phyloP scores from a whole-genome alignment of 2,888 invertebrate genomes.

The Drosophila parthenogenetica region DNA sequence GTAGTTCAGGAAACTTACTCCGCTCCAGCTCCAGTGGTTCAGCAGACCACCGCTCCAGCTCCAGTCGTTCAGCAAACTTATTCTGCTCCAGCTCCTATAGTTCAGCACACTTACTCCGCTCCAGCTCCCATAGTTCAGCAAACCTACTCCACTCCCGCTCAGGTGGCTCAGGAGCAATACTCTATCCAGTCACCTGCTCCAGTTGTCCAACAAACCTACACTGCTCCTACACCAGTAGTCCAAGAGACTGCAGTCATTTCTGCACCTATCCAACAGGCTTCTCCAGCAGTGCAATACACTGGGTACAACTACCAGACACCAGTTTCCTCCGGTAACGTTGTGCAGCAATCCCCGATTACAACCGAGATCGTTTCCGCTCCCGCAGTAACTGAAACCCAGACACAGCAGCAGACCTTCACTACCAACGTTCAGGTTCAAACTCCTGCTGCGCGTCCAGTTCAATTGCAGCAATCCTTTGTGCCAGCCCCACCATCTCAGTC shows the following conservation, averaged over 20 bases:
- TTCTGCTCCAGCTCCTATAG: slow-evolving; percentile 29
- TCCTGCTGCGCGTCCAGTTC: slow-evolving; percentile 25
- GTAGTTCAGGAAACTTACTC: slow-evolving; percentile 35
- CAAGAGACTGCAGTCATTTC: slow-evolving; percentile 13
- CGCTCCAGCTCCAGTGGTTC: slow-evolving; percentile 32
- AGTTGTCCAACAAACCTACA: slow-evolving; percentile 12
- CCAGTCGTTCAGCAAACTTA: slow-evolving; percentile 27
- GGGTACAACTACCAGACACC: slow-evolving; percentile 50
- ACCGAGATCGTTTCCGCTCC: slow-evolving; percentile 29
- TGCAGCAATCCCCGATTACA: slow-evolving; percentile 34
- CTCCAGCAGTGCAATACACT: slow-evolving; percentile 24
- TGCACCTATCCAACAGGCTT: slow-evolving; percentile 20
- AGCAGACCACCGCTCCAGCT: slow-evolving; percentile 33
- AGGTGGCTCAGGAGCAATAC: slow-evolving; percentile 34
- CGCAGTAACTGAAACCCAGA: slow-evolving; percentile 29
- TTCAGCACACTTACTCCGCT: slow-evolving; percentile 30
- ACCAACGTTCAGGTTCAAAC: slow-evolving; percentile 29
- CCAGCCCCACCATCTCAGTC: slow-evolving; percentile 35
- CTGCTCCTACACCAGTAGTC: slow-evolving; percentile 27
- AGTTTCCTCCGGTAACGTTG: slow-evolving; percentile 19
- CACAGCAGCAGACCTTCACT: slow-evolving; percentile 32
- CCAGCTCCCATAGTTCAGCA: slow-evolving; percentile 27
- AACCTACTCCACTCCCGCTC: slow-evolving; percentile 15
- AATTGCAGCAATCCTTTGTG: slow-evolving; percentile 41
- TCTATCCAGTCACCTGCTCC: slow-evolving; percentile 26